These are phyloP conservation scores for Alces alces DNA, from an alignment of 2,113 vertebrate genomes.

Conservation along the genomic window DNA sequence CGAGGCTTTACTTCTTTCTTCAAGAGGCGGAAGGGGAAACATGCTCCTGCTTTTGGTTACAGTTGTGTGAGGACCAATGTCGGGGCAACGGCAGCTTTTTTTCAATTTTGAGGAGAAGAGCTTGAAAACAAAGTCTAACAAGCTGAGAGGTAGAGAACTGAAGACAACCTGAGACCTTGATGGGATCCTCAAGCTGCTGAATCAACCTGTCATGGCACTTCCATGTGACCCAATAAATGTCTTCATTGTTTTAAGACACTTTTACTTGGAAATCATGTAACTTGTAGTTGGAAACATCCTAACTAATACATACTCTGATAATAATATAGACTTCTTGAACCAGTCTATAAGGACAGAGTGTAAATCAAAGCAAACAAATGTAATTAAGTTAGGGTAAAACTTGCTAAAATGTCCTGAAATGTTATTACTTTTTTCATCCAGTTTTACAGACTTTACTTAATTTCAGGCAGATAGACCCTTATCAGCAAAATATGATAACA, in stretches of 20 bases:
- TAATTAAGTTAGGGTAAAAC: background rate
- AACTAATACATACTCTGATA: background rate
- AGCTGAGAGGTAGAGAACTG: background rate
- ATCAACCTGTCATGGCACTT: background rate
- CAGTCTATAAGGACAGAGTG: background rate
- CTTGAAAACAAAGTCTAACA: background rate
- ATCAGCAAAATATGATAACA: background rate
- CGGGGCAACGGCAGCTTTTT: background rate
- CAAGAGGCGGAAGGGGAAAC: background rate
- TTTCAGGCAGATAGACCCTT: background rate
- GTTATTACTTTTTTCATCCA: background rate
- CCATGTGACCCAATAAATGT: background rate
- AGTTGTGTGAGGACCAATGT: background rate
- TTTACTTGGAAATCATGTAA: background rate
- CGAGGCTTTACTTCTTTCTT: background rate
- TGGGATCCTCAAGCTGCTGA: background rate
- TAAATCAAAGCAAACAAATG: background rate
- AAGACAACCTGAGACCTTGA: background rate
- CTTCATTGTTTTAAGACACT: background rate
- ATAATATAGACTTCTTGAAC: background rate
- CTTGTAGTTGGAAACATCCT: background rate
- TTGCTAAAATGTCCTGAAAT: background rate
- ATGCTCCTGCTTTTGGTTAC: background rate
- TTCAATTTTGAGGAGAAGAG: background rate
- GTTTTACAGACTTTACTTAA: slow-evolving; percentile 10